Base-by-base conservation (phyloP, 2,888 invertebrate species). In the Agriopis leucophaearia region DNA sequence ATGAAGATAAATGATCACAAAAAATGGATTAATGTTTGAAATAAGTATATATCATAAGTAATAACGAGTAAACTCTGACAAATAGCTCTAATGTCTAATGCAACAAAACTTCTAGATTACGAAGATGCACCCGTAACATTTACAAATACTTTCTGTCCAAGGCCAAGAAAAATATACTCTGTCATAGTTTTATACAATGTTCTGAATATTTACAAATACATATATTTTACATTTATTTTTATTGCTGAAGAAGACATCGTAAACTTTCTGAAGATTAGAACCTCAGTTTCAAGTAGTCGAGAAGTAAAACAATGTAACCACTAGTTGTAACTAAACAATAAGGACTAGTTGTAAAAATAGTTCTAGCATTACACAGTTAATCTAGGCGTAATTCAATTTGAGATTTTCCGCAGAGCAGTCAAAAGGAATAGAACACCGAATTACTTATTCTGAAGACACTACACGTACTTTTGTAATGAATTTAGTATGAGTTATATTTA, bases 81-180 rank as follows among this genome's bases (percentile, higher is more conserved):
- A 48, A 59, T 9, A 58, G 58, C 52, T 57, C 38, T 54, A 66
- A 52, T 62, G 55, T 54, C 59, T 64, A 60, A 69, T 57, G 18
- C 65, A 70, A 63, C 50, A 38, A 64, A 67, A 51, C 63, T 68
- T 59, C 58, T 72, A 60, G 69, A 72, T 74, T 55, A 64, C 55
- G 62, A 70, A 79, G 74, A 79, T 78, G 69, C 80, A 80, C 80
- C 76, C 84, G 81, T 87, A 82, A 86, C 78, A 81, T 83, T 82
- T 86, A 87, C 79, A 86, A 85, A 84, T 86, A 86, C 81, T 74
- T 68, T 84, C 78, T 84, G 85, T 87, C 81, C 83, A 86, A 82
- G 81, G 84, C 83, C 91, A 89, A 91, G 91, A 93, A 94, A 93
- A 94, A 92, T 91, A 92, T 92, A 91, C 87, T 92, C 89, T 92